Evolutionary conservation across 2,797 vertebrate genomes (phyloP).

Genomic region (Denticeps clupeoides): DNA sequence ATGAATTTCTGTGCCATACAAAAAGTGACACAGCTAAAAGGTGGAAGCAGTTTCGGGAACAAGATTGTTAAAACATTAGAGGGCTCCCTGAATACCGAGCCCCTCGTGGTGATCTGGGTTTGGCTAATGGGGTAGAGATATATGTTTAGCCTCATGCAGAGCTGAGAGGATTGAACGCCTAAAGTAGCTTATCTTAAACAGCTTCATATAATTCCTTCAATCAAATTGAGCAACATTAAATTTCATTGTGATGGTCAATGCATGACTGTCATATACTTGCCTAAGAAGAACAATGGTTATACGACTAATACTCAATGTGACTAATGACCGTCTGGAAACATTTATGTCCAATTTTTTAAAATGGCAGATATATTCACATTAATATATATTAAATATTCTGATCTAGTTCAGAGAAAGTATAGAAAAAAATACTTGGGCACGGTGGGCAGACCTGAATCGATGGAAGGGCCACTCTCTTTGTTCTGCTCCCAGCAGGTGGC

Average conservation of each 20-base stretch:
- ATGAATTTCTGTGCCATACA: too few relatives aligned
- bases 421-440: not conserved
- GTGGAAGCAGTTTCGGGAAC: too few relatives aligned
- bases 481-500: slow-evolving; percentile 15
- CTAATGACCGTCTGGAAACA: too few relatives aligned
- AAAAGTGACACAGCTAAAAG: too few relatives aligned
- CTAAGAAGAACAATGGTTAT: not conserved
- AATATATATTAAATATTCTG: not conserved
- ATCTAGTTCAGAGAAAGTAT: not conserved
- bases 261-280: not conserved
- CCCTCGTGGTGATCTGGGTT: not conserved
- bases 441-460: slow-evolving; percentile 29
- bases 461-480: slow-evolving; percentile 16
- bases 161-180: slow-evolving; percentile 18
- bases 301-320: not conserved
- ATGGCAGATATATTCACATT: too few relatives aligned
- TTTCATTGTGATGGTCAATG: not conserved
- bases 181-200: slow-evolving; percentile 24
- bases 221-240: too few relatives aligned
- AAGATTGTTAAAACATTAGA: too few relatives aligned
- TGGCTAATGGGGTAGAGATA: slow-evolving; percentile 1
- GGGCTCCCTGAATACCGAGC: too few relatives aligned
- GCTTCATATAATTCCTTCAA: not conserved
- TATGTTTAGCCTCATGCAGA: slow-evolving; percentile 14
- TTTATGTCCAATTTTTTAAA: too few relatives aligned